Conservation (phyloP, 2,888 invertebrate species). For the Andrena fulva region DNA sequence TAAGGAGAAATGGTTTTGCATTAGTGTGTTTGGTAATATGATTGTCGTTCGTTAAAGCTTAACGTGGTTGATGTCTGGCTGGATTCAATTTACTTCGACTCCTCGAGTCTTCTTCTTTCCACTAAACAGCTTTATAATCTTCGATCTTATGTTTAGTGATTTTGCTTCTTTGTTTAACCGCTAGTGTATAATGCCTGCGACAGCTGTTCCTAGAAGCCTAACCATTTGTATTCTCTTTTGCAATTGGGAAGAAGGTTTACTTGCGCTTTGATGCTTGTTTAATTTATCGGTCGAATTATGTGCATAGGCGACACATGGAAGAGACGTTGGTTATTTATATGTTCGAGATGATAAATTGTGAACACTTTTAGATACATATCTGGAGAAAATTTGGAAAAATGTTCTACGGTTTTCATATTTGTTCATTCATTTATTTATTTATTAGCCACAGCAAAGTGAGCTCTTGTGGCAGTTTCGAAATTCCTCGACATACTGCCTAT, state of each 20-base stretch:
- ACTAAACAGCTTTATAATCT: not conserved
- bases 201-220: not conserved
- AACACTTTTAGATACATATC: not conserved
- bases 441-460: not conserved
- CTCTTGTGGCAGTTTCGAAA: not conserved
- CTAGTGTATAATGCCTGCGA: not conserved
- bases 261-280: conserved; percentile 15
- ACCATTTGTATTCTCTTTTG: not conserved
- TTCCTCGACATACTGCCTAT: not conserved
- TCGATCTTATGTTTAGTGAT: not conserved
- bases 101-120: not conserved
- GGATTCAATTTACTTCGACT: conserved; percentile 10
- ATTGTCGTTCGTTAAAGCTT: not conserved
- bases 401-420: not conserved
- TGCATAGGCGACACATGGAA: not conserved
- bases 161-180: conserved; percentile 12
- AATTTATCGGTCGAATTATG: not conserved
- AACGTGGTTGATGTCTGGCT: not conserved
- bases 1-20: not conserved
- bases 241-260: not conserved
- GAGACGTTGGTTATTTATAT: not conserved
- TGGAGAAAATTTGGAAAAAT: not conserved
- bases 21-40: too few species aligned
- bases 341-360: not conserved
- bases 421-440: too few species aligned